A percentile compares a stretch with the other conserved stretches of the same genome.
Conservation (phyloP, 2,113 vertebrate genomes). For the Corythornis cristatus region DNA sequence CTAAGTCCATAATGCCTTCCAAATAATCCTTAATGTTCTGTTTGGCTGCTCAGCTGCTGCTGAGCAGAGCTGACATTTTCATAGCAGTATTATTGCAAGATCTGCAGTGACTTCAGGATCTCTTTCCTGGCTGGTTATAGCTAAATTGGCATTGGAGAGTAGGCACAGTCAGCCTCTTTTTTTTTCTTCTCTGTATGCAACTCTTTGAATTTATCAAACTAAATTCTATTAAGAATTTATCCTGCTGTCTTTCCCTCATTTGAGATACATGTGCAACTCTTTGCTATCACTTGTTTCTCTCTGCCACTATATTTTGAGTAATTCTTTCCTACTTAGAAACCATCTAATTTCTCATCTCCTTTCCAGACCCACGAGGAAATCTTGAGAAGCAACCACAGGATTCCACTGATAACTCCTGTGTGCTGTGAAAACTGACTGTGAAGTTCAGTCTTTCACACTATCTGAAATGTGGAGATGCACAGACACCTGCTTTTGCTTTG, state of each 20-base stretch:
- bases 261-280: neutral
- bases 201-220: neutral
- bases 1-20: neutral
- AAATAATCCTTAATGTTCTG: neutral
- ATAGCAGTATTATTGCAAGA: neutral
- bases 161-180: neutral
- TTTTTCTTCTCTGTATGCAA: neutral
- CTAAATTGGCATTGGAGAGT: neutral
- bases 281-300: neutral
- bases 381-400: neutral
- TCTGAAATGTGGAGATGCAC: neutral
- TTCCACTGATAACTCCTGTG: neutral
- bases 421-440: neutral
- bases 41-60: neutral
- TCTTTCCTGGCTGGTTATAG: neutral
- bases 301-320: neutral
- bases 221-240: neutral
- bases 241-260: neutral
- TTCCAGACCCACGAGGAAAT: neutral
- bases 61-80: neutral
- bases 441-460: neutral
- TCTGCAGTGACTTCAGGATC: neutral
- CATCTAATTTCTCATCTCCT: neutral
- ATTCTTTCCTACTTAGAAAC: neutral
- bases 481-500: neutral